Evolutionary conservation across 2,797 vertebrate genomes (phyloP), one percentile per base, ranked within the genome.

Genomic region (Semaprochilodus insignis): DNA sequence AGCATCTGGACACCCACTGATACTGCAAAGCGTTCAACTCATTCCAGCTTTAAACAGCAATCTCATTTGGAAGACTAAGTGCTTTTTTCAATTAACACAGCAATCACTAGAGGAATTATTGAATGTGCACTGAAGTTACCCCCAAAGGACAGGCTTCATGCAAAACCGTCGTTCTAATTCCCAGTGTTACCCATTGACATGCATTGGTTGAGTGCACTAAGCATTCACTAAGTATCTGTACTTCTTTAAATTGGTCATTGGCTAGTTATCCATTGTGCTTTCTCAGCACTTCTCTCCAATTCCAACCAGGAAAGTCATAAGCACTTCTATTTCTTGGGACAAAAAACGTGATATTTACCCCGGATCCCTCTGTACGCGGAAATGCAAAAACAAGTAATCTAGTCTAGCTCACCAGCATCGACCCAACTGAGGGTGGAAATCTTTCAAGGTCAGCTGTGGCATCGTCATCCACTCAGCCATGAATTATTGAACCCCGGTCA

Each of bases 401-500:
- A 48, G 80, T 48, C 54, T 23, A 34, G 78, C 13, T 60, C 40
- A 14, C 17, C 25, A 36, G 36, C n/a, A 54, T 27, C 25, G 25
- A 63, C 60, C 8, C 63, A 48, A 10, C 60, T 34, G 36, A 1
- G 63, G 34, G 54, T 62, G 81, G 66, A 34, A 40, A 59, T 75
- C 44, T 82, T 72, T 77, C 74, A 82, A 82, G 81, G 81, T 82
- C 74, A 77, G 57, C 59, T n/a, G n/a, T 19, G 11, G 74, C 17
- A 59, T 83, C 63, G 54, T 57, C 62, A 77, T 74, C 65, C 44
- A 71, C 77, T 65, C 60, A 19, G 73, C 79, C 25, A 82, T 71
- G 57, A 86, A 80, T 80, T 81, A 62, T 76, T 75, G 77, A 86
- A 76, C 74, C 48, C 67, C 34, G 54, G 65, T 59, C 67, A 77